A percentile compares a stretch with the other conserved stretches of the same genome.
phyloP scores from a whole-genome alignment of 2,888 invertebrate genomes.

The Hemithea aestivaria region DNA sequence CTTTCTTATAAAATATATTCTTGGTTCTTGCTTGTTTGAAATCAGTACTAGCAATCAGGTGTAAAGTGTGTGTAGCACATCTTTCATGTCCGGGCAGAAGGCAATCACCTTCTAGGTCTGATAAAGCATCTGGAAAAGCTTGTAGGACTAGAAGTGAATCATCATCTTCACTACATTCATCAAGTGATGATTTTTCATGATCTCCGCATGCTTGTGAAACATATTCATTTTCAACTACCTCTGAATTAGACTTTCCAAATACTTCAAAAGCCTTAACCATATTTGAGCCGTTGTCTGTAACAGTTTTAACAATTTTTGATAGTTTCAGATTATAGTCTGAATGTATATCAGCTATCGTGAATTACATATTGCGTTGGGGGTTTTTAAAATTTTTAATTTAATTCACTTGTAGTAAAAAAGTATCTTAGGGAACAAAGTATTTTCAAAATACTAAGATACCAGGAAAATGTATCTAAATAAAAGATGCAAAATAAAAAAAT shows the following conservation, averaged over 20 bases:
- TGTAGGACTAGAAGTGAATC: not conserved
- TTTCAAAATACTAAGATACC: too few species aligned
- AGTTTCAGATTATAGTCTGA: conserved; percentile 22
- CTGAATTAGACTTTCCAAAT: not conserved
- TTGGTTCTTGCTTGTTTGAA: not conserved
- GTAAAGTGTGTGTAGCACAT: not conserved
- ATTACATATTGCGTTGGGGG: too few species aligned
- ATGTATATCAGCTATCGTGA: conserved; percentile 21
- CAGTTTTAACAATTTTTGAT: conserved; percentile 20
- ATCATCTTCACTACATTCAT: not conserved
- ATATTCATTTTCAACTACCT: too few species aligned
- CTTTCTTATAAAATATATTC: not conserved
- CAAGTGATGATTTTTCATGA: too few species aligned
- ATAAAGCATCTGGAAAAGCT: conserved; percentile 1
- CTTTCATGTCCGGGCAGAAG: not conserved
- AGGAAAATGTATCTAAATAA: too few species aligned
- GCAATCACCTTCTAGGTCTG: not conserved
- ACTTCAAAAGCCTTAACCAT: conserved; percentile 15
- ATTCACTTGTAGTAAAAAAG: too few species aligned
- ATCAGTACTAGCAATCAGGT: not conserved
- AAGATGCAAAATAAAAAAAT: too few species aligned
- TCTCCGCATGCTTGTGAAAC: too few species aligned
- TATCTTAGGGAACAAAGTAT: too few species aligned
- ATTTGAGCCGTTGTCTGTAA: conserved; percentile 19
- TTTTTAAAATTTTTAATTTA: too few species aligned